phyloP scores from a whole-genome alignment of 2,797 vertebrate species.

The Acanthornis magna region DNA sequence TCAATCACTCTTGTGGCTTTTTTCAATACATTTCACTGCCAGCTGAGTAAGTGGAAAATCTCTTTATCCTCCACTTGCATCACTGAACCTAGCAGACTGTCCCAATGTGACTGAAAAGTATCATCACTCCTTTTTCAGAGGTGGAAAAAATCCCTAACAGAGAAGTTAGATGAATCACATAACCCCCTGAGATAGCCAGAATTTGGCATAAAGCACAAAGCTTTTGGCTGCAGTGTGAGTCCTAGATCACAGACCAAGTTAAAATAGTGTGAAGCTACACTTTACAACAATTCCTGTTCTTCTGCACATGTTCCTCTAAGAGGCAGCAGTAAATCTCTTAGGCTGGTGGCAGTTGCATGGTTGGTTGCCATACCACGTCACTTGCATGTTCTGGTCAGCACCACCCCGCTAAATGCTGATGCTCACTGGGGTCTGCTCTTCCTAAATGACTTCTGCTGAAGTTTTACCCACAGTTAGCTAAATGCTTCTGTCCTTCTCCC shows the following conservation, averaged over 20 bases:
- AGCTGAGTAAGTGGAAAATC: slow-evolving; percentile 37
- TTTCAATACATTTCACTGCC: not conserved
- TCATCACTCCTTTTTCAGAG: slow-evolving; percentile 13
- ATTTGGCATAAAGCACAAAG: not conserved
- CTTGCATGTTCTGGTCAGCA: not conserved
- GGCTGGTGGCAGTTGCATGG: not conserved
- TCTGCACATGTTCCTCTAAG: not conserved
- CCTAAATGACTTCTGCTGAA: not conserved
- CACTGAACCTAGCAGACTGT: not conserved
- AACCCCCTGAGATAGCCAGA: not conserved
- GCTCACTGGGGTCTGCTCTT: not conserved
- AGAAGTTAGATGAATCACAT: not conserved
- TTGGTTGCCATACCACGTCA: not conserved
- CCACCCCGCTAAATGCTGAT: not conserved
- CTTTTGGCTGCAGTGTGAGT: not conserved
- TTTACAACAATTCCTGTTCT: not conserved
- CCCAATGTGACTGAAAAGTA: slow-evolving; percentile 24
- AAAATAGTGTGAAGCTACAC: not conserved
- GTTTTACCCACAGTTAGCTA: fast-evolving
- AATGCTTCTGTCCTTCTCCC: not conserved
- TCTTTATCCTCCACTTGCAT: not conserved
- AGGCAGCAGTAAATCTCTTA: not conserved
- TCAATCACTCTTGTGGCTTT: not conserved
- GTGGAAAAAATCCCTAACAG: slow-evolving; percentile 11
- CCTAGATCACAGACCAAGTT: not conserved